Evolutionary conservation across 2,888 invertebrate species (phyloP).

Genomic region (Clusia tigrina): DNA sequence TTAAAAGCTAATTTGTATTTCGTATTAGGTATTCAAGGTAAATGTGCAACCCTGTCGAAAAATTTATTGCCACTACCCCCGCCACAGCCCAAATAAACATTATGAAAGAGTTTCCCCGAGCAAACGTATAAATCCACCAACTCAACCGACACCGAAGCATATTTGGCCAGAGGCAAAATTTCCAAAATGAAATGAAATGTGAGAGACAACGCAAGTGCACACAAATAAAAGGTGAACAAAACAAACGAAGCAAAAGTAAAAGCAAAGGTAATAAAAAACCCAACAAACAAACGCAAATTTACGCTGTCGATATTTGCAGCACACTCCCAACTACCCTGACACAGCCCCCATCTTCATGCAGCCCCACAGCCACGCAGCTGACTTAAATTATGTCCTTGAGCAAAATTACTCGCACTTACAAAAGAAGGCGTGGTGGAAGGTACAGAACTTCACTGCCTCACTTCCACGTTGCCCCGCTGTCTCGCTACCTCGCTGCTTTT

Average conservation of each 20-base stretch:
- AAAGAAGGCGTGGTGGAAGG: too few species aligned
- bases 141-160: background rate
- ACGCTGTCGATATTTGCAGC: background rate
- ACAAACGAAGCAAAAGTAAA: background rate
- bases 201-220: background rate
- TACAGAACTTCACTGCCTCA: too few species aligned
- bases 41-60: background rate
- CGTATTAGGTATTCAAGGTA: too few species aligned
- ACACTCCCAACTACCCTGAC: background rate
- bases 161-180: slow-evolving; percentile 1
- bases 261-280: background rate
- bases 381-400: too few species aligned
- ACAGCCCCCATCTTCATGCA: background rate
- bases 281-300: background rate
- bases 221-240: background rate
- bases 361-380: too few species aligned
- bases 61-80: background rate
- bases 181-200: slow-evolving; percentile 3
- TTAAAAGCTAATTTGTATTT: background rate
- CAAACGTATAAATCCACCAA: too few species aligned
- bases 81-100: background rate
- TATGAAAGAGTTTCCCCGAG: too few species aligned
- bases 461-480: background rate
- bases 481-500: background rate
- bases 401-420: too few species aligned